These are phyloP conservation scores for Scelioninae gen. 2 DNA, from an alignment of 2,888 invertebrate genomes.

Conservation along the genomic window DNA sequence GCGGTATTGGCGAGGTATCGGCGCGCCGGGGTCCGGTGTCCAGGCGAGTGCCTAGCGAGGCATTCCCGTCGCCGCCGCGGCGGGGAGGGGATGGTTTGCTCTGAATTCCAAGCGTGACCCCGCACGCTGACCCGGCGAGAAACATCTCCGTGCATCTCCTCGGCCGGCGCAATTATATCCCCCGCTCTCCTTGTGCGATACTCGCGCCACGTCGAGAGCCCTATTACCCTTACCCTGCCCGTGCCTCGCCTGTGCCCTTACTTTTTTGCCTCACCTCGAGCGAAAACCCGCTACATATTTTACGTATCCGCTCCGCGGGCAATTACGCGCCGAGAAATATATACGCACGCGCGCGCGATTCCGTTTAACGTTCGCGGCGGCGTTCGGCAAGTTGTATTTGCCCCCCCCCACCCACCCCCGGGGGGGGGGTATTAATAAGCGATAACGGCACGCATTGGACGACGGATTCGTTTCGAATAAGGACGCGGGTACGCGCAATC, in stretches of 20 bases:
- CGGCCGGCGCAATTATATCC: conserved; percentile 67
- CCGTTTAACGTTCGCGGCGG: too few species aligned
- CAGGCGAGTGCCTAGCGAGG: conserved; percentile 46
- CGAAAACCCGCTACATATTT: conserved; percentile 54
- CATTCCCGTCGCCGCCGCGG: conserved; percentile 43
- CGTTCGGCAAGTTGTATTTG: too few species aligned
- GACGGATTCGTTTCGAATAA: too few species aligned
- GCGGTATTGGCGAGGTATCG: conserved; percentile 56
- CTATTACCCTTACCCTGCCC: conserved; percentile 66
- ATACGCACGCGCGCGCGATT: conserved; percentile 50
- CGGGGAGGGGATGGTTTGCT: conserved; percentile 73
- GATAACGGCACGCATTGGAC: too few species aligned
- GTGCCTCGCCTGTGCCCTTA: conserved; percentile 58
- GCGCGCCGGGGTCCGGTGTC: conserved; percentile 53
- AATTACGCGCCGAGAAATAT: conserved; percentile 52
- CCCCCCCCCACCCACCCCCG: too few species aligned
- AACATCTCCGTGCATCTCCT: conserved; percentile 72
- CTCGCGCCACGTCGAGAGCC: conserved; percentile 62
- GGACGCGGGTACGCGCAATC: too few species aligned
- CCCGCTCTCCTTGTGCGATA: conserved; percentile 61
- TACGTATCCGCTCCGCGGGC: conserved; percentile 55
- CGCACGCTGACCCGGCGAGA: conserved; percentile 74
- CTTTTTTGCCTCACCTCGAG: conserved; percentile 45
- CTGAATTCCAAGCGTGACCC: conserved; percentile 75
- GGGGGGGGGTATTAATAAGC: too few species aligned